Conservation (phyloP, 1,140 invertebrate genomes). For the Megathymus violae region DNA sequence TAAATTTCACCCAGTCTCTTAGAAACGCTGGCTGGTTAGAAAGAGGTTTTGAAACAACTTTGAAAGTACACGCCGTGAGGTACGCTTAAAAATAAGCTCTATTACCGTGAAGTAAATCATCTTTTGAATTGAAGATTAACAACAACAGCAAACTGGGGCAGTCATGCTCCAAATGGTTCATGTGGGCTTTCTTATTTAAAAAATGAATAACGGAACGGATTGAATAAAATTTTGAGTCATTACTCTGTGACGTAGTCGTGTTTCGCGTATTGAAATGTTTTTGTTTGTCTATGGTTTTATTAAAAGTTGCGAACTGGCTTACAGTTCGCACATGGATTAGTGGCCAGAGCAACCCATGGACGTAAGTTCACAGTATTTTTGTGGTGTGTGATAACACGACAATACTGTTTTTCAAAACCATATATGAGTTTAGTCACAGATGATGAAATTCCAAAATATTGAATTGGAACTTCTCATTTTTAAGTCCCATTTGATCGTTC, state of each 20-base stretch:
- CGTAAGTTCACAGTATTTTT: no score
- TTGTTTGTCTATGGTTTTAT: no score
- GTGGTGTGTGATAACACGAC: no score
- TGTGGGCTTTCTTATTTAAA: slow-evolving; percentile 27
- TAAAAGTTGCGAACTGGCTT: no score
- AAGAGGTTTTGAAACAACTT: slow-evolving; percentile 5
- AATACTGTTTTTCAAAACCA: no score
- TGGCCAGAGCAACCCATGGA: no score
- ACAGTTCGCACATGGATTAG: no score
- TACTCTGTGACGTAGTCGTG: background rate
- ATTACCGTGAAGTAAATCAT: slow-evolving; percentile 10
- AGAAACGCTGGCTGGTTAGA: slow-evolving; percentile 1
- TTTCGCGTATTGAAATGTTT: no score
- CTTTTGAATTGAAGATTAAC: background rate
- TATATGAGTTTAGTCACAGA: no score
- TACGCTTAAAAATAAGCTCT: slow-evolving; percentile 9
- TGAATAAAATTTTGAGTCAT: background rate
- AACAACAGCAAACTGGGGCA: slow-evolving; percentile 8
- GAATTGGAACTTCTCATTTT: no score
- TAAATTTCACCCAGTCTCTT: background rate
- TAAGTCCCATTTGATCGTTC: no score
- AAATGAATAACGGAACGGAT: slow-evolving; percentile 2
- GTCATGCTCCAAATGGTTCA: slow-evolving; percentile 21
- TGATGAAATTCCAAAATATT: no score
- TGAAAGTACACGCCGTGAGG: background rate